Conservation (phyloP, 2,888 invertebrate species). For the Scaptomyza caliginosa region DNA sequence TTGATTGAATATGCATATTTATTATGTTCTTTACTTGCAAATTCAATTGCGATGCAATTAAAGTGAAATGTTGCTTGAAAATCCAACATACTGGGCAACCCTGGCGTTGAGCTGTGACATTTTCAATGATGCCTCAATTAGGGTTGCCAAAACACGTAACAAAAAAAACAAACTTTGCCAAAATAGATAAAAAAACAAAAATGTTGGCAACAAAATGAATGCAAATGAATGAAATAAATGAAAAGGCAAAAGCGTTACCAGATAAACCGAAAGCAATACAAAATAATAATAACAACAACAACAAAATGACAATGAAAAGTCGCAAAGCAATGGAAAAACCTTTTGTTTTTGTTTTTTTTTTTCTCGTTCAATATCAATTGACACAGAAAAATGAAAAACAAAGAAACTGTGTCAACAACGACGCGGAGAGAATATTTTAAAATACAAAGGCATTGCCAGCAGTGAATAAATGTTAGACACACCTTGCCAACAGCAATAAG, state of each 20-base stretch:
- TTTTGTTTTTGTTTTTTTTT: conserved; percentile 5
- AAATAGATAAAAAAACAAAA: neutral
- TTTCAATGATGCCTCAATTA: conserved; percentile 37
- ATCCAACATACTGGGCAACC: conserved; percentile 37
- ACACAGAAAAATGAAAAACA: conserved; percentile 23
- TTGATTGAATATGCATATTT: conserved; percentile 8
- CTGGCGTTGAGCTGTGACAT: conserved; percentile 8
- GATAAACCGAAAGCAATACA: conserved; percentile 7
- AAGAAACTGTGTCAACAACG: conserved; percentile 39
- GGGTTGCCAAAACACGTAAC: conserved; percentile 39
- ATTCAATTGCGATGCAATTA: conserved; percentile 44
- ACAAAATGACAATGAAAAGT: conserved; percentile 53
- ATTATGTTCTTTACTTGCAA: conserved; percentile 39
- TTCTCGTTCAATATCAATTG: conserved; percentile 39
- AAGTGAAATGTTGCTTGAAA: conserved; percentile 41
- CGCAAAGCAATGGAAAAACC: conserved; percentile 30
- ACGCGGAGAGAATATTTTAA: conserved; percentile 35
- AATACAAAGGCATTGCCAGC: neutral
- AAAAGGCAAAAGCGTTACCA: conserved; percentile 23
- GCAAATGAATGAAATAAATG: conserved; percentile 31
- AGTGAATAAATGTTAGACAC: neutral
- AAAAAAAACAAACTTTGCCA: conserved; percentile 2
- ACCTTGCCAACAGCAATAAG: neutral
- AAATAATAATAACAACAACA: conserved; percentile 4
- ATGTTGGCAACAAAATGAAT: conserved; percentile 48